These are phyloP conservation scores for Coracias cyanogaster DNA, from an alignment of 2,797 vertebrate genomes.

Conservation along the genomic window DNA sequence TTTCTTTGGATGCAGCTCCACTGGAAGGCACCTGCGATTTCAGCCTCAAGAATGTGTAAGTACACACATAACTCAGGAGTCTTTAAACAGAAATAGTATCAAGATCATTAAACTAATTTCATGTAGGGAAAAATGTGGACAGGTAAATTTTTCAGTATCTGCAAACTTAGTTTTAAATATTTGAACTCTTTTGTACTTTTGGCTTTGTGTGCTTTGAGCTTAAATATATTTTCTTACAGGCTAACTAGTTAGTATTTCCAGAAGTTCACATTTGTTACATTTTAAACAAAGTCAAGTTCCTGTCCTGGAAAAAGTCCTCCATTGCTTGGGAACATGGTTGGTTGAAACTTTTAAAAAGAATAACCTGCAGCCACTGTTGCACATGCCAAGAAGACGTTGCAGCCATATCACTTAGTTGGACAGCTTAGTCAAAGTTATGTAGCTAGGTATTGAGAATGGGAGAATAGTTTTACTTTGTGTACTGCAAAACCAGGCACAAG, in stretches of 20 bases:
- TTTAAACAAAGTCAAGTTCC: neutral
- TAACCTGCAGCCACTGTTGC: neutral
- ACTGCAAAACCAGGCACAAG: neutral
- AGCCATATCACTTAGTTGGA: neutral
- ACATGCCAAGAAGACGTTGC: neutral
- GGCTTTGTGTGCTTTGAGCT: neutral
- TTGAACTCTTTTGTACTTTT: neutral
- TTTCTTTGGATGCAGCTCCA: neutral
- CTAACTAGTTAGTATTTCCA: neutral
- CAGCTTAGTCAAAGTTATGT: neutral
- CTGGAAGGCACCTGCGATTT: neutral
- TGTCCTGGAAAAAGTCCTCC: neutral
- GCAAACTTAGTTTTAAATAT: neutral
- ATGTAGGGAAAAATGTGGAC: neutral
- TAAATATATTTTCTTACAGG: neutral
- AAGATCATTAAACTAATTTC: neutral
- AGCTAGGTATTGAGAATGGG: neutral
- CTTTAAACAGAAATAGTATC: neutral
- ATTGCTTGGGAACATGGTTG: rapidly evolving
- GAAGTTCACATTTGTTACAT: neutral
- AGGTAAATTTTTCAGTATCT: neutral
- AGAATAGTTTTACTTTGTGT: neutral
- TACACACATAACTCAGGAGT: neutral
- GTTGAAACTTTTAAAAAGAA: neutral
- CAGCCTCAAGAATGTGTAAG: neutral